Evolutionary conservation across 2,797 vertebrate genomes (phyloP).

Genomic region (Sparus aurata): DNA sequence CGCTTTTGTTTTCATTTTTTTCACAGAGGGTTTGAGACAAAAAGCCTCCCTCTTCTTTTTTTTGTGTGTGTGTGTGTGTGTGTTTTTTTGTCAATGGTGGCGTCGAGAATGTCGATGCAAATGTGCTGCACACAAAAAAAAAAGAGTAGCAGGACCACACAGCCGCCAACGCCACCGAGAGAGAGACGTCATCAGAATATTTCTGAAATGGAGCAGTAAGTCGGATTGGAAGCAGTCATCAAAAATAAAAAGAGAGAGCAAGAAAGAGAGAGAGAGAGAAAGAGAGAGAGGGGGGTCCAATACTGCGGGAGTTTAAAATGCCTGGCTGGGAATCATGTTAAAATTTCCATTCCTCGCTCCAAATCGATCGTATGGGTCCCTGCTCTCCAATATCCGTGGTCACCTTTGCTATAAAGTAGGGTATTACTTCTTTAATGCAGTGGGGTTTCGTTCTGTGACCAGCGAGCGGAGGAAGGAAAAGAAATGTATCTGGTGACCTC

Average conservation of each 20-base stretch:
- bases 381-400: slow-evolving; percentile 77
- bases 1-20: slow-evolving; percentile 77
- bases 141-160: slow-evolving; percentile 57
- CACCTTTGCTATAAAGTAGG: slow-evolving; percentile 80
- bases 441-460: slow-evolving; percentile 68
- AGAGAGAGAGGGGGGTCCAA: slow-evolving; percentile 51
- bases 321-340: slow-evolving; percentile 72
- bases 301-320: slow-evolving; percentile 66
- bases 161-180: slow-evolving; percentile 31
- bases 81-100: slow-evolving; percentile 7
- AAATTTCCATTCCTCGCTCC: slow-evolving; percentile 76
- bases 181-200: slow-evolving; percentile 67
- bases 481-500: slow-evolving; percentile 72
- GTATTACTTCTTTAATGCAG: slow-evolving; percentile 75
- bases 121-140: slow-evolving; percentile 46
- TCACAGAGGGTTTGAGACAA: slow-evolving; percentile 67
- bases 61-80: neutral
- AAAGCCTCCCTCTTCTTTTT: slow-evolving; percentile 26
- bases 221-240: slow-evolving; percentile 68
- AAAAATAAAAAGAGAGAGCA: slow-evolving; percentile 10
- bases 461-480: slow-evolving; percentile 66
- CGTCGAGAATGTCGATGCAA: slow-evolving; percentile 74
- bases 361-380: slow-evolving; percentile 78
- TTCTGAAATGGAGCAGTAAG: slow-evolving; percentile 52
- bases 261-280: too few species aligned